Evolutionary conservation across 1,140 invertebrate species (phyloP).

Genomic region (Panulirus ornatus): DNA sequence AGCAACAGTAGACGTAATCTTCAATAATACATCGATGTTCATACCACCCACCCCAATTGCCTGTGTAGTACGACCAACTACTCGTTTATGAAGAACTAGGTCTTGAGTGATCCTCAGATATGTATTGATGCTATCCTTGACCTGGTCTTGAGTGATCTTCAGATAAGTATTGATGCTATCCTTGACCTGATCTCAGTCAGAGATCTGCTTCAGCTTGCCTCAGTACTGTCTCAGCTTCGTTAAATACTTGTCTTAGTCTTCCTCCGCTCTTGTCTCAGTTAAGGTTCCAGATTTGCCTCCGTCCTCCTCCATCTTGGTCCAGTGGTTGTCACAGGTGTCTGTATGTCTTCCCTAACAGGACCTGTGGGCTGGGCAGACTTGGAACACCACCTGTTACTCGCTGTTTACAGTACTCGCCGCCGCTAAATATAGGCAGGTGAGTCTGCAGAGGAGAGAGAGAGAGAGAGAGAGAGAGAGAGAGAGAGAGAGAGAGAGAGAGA

Average conservation of each 20-base stretch:
- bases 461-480: background rate
- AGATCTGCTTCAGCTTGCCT: background rate
- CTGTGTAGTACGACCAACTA: no score
- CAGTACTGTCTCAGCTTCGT: background rate
- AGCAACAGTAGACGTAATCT: background rate
- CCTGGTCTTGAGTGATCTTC: no score
- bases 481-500: background rate
- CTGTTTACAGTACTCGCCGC: constrained; percentile 2
- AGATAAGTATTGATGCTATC: background rate
- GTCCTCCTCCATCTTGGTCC: no score
- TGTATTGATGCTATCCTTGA: background rate
- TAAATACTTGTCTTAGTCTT: background rate
- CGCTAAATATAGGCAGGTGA: background rate
- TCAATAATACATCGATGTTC: no score
- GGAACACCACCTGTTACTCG: constrained; percentile 19
- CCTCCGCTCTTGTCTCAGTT: background rate
- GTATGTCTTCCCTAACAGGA: background rate
- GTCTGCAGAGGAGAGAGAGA: background rate
- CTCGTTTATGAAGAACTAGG: no score
- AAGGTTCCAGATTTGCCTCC: background rate
- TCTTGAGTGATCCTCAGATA: no score
- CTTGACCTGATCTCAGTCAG: background rate
- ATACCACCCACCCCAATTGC: no score
- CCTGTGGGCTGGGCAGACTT: background rate
- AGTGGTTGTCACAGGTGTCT: background rate